Evolutionary conservation across 2,113 vertebrate species (phyloP), one percentile per base, ranked within the genome.

Genomic region (Tiliqua scincoides): DNA sequence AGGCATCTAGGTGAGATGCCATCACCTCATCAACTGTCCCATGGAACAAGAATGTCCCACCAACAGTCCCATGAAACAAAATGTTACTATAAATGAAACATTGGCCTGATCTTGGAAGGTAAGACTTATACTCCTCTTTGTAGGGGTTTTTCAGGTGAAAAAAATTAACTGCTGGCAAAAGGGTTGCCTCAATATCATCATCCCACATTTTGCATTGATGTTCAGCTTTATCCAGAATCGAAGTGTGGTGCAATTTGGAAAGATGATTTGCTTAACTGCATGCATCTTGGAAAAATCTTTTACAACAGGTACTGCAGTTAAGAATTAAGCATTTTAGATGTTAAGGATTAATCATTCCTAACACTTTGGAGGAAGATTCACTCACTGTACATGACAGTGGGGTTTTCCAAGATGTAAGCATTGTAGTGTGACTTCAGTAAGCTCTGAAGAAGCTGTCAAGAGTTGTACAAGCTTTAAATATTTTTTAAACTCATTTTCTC

Each of bases 401-500:
- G 88, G 32, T n/a, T 40, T 72, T 83, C 80, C 85, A 83, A 25
- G 6, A 57, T 61, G 70, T 62, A 86, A 85, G 54, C 89, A 54
- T 82, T 89, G 89, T 52, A 52, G 81, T 88, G 88, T 91, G 71
- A 74, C 83, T 65, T 15, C 81, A 76, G 65, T 10, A 86, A 88
- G 83, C 91, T 89, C 89, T 68, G 37, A 37, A 93, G 90, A 89
- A 91, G 85, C 85, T 85, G 79, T 89, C 87, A 92, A 91, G 94
- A 95, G 89, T 89, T 93, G 21, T 8, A 92, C 86, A 89, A 90
- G 91, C 90, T 92, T 73, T 90, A 84, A 78, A 88, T 87, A 90
- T 85, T 94, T 84, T n/a, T 90, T 78, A 48, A 90, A 48, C 43
- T 89, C 67, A 87, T 86, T 89, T 78, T 37, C 63, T 85, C 87